phyloP scores from a whole-genome alignment of 1,140 invertebrate species.

The Theocolax elegans region DNA sequence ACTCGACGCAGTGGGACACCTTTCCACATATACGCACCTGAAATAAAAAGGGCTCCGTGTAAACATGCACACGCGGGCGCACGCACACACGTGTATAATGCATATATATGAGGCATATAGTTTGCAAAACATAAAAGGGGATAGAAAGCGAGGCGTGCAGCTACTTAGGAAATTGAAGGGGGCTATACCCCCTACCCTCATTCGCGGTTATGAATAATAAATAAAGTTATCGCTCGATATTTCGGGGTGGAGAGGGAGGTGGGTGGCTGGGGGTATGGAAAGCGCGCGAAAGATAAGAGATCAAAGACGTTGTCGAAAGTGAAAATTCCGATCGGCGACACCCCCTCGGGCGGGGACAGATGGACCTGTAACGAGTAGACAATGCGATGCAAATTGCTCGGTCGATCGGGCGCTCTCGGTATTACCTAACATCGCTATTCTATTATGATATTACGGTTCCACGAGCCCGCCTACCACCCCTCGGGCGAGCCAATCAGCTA shows the following conservation, averaged over 20 bases:
- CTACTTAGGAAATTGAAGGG: conserved; percentile 63
- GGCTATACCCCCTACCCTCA: conserved; percentile 45
- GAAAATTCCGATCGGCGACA: too few species aligned
- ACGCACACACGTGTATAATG: too few species aligned
- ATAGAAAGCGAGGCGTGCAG: too few species aligned
- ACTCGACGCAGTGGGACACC: too few species aligned
- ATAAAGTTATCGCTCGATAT: conserved; percentile 66
- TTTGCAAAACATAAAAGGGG: too few species aligned
- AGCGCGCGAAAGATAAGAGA: conserved; percentile 4
- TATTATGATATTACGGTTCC: conserved; percentile 64
- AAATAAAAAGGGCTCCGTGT: too few species aligned
- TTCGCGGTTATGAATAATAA: conserved; percentile 64
- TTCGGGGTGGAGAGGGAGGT: too few species aligned
- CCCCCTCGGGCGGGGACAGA: conserved; percentile 47
- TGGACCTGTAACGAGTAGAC: conserved; percentile 59
- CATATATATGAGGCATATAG: too few species aligned
- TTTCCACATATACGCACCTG: too few species aligned
- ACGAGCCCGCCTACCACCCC: conserved; percentile 45
- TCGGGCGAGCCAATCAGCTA: conserved; percentile 57
- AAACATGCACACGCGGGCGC: too few species aligned
- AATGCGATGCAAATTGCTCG: conserved; percentile 66
- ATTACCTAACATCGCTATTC: conserved; percentile 68
- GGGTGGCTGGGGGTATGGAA: conserved; percentile 35
- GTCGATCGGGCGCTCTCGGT: conserved; percentile 49
- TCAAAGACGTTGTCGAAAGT: too few species aligned